Evolutionary conservation across 2,113 vertebrate species (phyloP).

Genomic region (Montifringilla adamsi): DNA sequence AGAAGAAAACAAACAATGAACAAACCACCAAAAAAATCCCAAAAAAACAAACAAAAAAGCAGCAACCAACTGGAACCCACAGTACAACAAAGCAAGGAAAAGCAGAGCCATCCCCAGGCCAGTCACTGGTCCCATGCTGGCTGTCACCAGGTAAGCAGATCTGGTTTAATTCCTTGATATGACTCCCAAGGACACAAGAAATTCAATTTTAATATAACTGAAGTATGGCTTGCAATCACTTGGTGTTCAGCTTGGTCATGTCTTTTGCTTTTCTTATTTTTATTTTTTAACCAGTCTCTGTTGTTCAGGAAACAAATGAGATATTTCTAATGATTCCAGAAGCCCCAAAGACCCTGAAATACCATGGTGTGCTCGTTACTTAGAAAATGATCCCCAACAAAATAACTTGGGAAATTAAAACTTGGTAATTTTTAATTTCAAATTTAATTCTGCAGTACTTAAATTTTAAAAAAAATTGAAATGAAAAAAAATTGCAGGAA

Average conservation of each 20-base stretch:
- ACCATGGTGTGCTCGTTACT: neutral
- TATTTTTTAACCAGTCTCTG: neutral
- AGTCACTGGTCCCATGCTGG: neutral
- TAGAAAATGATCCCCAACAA: neutral
- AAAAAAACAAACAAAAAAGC: too few species aligned
- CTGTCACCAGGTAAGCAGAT: neutral
- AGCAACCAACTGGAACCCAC: neutral
- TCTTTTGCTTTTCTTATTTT: neutral
- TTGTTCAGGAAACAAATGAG: neutral
- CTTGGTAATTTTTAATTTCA: neutral
- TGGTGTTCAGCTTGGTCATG: neutral
- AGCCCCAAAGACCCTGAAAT: neutral
- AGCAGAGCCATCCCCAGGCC: neutral
- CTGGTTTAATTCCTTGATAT: neutral
- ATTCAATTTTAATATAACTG: neutral
- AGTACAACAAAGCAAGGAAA: neutral
- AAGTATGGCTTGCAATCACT: neutral
- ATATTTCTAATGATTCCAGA: neutral
- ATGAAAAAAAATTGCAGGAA: neutral
- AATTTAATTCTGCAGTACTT: neutral
- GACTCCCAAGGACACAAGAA: neutral
- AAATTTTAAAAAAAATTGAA: neutral
- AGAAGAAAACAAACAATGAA: neutral
- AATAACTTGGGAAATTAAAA: neutral
- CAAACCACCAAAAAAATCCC: neutral